Conservation (phyloP, 2,888 invertebrate species). For the Leptinotarsa rubiginosa region DNA sequence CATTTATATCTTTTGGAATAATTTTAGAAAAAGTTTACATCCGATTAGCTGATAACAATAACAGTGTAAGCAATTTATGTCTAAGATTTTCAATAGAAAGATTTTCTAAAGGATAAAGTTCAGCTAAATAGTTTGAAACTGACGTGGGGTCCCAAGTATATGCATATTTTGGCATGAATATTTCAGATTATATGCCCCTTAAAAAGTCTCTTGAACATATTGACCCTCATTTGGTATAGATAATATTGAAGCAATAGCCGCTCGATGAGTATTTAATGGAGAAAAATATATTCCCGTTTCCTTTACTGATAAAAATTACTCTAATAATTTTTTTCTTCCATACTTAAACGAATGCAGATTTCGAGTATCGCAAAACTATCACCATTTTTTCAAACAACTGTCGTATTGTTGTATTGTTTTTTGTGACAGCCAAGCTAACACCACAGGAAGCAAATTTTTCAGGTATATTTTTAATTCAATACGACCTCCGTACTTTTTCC, state of each 20-base stretch:
- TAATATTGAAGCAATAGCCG: conserved; percentile 17
- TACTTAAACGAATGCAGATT: not conserved
- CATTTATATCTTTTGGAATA: too few species aligned
- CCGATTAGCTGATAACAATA: too few species aligned
- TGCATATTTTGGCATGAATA: conserved; percentile 25
- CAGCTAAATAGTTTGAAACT: conserved; percentile 10
- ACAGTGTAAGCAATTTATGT: too few species aligned
- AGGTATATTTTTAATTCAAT: not conserved
- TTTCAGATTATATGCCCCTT: conserved; percentile 23
- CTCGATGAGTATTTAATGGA: conserved; percentile 12
- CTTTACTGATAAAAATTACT: not conserved
- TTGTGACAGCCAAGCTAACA: not conserved
- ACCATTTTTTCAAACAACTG: not conserved
- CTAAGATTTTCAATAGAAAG: too few species aligned
- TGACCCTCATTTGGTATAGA: not conserved
- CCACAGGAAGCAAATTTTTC: not conserved
- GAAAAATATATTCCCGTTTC: conserved; percentile 6
- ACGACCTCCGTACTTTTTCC: too few species aligned
- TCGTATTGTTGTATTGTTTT: not conserved
- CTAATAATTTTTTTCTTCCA: not conserved
- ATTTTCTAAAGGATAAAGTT: not conserved
- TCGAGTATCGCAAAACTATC: not conserved
- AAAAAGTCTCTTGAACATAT: conserved; percentile 10
- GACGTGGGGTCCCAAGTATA: conserved; percentile 26
- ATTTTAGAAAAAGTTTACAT: too few species aligned